Conservation (phyloP, 1,140 invertebrate species). For the Hestina assimilis region DNA sequence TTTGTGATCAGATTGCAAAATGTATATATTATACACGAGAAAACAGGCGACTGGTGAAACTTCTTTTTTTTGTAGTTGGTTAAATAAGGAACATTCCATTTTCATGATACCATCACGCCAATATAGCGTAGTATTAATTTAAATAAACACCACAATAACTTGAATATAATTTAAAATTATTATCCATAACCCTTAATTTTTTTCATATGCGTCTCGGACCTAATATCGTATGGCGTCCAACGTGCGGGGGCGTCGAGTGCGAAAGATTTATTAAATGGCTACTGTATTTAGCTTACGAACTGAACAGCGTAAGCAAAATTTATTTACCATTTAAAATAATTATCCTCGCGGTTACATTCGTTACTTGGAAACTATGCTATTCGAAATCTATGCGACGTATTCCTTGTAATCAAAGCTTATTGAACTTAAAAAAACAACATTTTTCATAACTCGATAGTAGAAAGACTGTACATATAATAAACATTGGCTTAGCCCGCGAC, state of each 20-base stretch:
- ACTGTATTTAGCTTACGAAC: constrained; percentile 43
- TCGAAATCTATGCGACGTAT: neutral
- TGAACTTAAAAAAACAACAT: too few species aligned
- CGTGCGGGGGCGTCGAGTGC: constrained; percentile 53
- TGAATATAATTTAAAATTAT: neutral
- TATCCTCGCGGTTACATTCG: constrained; percentile 3
- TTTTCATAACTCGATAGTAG: too few species aligned
- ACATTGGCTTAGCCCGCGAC: too few species aligned
- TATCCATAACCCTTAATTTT: constrained; percentile 5
- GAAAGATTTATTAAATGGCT: constrained; percentile 59
- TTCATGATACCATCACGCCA: too few species aligned
- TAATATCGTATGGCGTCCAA: constrained; percentile 17
- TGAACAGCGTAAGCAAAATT: constrained; percentile 38
- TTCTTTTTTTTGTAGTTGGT: too few species aligned
- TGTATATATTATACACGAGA: too few species aligned
- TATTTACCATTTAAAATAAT: constrained; percentile 48
- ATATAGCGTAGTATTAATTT: too few species aligned
- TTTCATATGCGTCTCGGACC: constrained; percentile 7
- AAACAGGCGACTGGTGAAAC: too few species aligned
- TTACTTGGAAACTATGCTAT: neutral
- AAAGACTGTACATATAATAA: too few species aligned
- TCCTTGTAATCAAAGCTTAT: neutral
- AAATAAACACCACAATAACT: too few species aligned
- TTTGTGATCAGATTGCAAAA: too few species aligned
- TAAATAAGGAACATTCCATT: too few species aligned